These are phyloP conservation scores for Drosophila nikananu DNA, from an alignment of 1,140 invertebrate species.

Conservation along the genomic window DNA sequence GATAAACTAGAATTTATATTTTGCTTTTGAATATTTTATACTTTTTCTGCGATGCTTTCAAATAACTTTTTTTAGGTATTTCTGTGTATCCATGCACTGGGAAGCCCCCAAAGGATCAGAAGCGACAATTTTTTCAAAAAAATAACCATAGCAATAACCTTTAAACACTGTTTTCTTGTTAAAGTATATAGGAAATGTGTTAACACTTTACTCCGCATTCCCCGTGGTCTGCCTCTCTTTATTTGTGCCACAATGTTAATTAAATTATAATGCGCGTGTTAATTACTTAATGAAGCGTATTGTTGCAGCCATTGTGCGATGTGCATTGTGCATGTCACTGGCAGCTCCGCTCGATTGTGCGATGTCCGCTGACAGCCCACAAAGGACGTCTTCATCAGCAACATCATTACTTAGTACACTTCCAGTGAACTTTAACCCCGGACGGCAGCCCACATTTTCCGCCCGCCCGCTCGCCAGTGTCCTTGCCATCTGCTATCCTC, in stretches of 20 bases:
- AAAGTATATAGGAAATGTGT: background rate
- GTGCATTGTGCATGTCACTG: constrained; percentile 55
- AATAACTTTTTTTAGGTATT: background rate
- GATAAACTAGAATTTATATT: background rate
- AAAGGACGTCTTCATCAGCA: constrained; percentile 62
- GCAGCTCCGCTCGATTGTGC: constrained; percentile 53
- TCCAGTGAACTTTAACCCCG: constrained; percentile 29
- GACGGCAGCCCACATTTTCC: constrained; percentile 5
- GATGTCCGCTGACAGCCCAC: constrained; percentile 56
- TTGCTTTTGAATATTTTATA: background rate
- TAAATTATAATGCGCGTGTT: constrained; percentile 71
- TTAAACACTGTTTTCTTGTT: background rate
- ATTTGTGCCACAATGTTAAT: constrained; percentile 62
- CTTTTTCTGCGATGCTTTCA: background rate
- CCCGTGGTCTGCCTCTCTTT: background rate
- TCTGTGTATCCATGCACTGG: too few relatives aligned
- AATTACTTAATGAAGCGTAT: constrained; percentile 80
- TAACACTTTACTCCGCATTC: constrained; percentile 3
- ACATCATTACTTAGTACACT: constrained; percentile 20
- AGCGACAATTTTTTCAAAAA: too few relatives aligned
- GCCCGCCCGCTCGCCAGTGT: constrained; percentile 4
- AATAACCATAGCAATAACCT: background rate
- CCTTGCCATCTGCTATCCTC: constrained; percentile 10
- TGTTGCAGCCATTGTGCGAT: constrained; percentile 49
- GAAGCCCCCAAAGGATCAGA: too few relatives aligned